A percentile compares a stretch with the other conserved stretches of the same genome.
These are phyloP conservation scores for Gymnocephalus cernua DNA, from an alignment of 2,113 vertebrate genomes.

Conservation along the genomic window DNA sequence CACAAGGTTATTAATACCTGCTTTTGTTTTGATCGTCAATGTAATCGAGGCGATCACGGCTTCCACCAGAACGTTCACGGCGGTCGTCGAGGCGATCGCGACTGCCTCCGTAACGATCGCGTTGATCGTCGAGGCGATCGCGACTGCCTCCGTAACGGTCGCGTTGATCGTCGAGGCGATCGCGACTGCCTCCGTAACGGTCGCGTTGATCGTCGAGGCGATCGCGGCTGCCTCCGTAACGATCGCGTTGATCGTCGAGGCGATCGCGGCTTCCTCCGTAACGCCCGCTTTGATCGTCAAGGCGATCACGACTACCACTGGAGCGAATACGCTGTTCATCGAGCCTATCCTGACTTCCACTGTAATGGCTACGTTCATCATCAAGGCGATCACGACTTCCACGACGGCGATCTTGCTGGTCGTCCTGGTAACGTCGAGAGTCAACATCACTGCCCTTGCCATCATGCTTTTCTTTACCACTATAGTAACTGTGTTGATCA, in stretches of 20 bases:
- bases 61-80: accelerated
- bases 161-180: constrained; percentile 28
- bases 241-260: not conserved
- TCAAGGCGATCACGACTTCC: constrained; percentile 50
- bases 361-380: constrained; percentile 25
- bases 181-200: constrained; percentile 3
- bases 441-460: constrained; percentile 47
- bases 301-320: constrained; percentile 14
- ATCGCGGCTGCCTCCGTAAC: not conserved
- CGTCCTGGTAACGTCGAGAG: constrained; percentile 33
- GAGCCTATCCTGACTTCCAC: constrained; percentile 34
- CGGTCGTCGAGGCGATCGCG: constrained; percentile 36
- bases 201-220: constrained; percentile 5
- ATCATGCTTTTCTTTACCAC: constrained; percentile 38
- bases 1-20: not conserved
- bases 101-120: not conserved
- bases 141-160: constrained; percentile 36
- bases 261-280: constrained; percentile 12
- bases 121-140: constrained; percentile 38
- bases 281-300: not conserved
- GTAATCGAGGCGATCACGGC: constrained; percentile 9
- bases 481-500: constrained; percentile 46
- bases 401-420: constrained; percentile 16
- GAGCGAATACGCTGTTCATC: constrained; percentile 1
- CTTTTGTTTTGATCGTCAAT: not conserved